These are phyloP conservation scores for Brachionus plicatilis DNA, from an alignment of 1,140 invertebrate genomes.

Conservation along the genomic window DNA sequence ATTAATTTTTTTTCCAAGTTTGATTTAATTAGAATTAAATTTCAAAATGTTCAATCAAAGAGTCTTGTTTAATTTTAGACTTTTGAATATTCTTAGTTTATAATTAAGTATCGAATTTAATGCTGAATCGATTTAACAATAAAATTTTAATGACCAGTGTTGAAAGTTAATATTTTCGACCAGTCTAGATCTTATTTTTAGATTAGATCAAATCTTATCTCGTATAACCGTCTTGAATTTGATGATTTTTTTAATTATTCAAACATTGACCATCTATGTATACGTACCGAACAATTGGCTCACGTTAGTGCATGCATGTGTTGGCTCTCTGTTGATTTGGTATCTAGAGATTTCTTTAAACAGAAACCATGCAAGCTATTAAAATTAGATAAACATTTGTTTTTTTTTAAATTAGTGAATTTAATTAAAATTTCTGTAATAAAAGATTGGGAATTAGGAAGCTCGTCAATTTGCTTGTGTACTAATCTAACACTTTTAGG, in stretches of 20 bases:
- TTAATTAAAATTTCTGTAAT: background rate
- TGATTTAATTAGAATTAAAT: conserved; percentile 9
- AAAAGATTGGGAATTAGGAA: background rate
- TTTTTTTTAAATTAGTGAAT: background rate
- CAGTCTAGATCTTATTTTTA: background rate
- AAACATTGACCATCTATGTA: background rate
- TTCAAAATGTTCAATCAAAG: background rate
- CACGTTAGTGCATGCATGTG: background rate
- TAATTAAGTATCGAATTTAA: background rate
- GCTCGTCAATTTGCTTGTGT: background rate
- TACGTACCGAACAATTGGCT: background rate
- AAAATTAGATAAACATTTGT: background rate
- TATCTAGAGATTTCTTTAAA: background rate
- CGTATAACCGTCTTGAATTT: background rate
- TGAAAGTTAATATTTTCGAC: conserved; percentile 1
- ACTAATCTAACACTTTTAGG: background rate
- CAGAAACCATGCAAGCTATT: background rate
- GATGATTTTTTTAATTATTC: background rate
- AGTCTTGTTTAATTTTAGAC: background rate
- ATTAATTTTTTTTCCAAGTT: background rate
- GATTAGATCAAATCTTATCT: conserved; percentile 1
- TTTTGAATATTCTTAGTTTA: background rate
- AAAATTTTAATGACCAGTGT: background rate
- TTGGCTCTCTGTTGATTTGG: background rate
- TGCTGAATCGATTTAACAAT: background rate